Percentiles rank a stretch among this genome's conserved stretches.
Conservation (phyloP, 35 echinoderm and acorn worm species). For the Anneissia japonica region DNA sequence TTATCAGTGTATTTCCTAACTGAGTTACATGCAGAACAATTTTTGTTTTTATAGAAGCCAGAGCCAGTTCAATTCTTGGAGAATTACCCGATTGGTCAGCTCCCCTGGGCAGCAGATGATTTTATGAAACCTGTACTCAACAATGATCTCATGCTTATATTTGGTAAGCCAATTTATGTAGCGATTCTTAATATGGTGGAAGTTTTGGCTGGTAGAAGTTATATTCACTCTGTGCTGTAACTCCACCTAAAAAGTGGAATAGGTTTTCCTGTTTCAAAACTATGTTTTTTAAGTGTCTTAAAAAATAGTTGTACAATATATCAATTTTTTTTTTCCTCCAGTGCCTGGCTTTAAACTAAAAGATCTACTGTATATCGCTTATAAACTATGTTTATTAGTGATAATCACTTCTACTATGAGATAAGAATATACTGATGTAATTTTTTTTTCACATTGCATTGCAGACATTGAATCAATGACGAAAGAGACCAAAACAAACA, state of each 20-base stretch:
- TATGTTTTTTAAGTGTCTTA: too few relatives aligned
- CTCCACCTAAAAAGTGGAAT: too few relatives aligned
- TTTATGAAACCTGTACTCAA: slow-evolving; percentile 53
- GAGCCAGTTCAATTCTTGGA: background rate
- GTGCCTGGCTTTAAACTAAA: too few relatives aligned
- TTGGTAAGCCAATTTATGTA: slow-evolving; percentile 45
- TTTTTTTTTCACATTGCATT: background rate
- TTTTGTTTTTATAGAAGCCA: slow-evolving; percentile 24
- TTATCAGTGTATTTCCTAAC: background rate
- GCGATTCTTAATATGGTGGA: too few relatives aligned
- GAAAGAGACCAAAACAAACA: background rate
- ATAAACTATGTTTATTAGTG: too few relatives aligned
- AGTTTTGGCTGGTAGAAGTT: too few relatives aligned
- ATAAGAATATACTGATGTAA: background rate
- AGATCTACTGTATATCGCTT: too few relatives aligned
- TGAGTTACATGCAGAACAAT: background rate
- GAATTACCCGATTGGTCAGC: slow-evolving; percentile 2
- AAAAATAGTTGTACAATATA: too few relatives aligned
- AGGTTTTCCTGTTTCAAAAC: too few relatives aligned
- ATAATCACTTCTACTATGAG: too few relatives aligned
- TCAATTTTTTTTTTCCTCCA: too few relatives aligned
- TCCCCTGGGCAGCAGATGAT: slow-evolving; percentile 44
- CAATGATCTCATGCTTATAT: slow-evolving; percentile 50
- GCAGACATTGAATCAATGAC: slow-evolving; percentile 81
- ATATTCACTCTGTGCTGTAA: too few relatives aligned